Percentiles rank a stretch among this genome's conserved stretches.
Conservation (phyloP, 2,113 vertebrate species). For the Psammodynastes pulverulentus region DNA sequence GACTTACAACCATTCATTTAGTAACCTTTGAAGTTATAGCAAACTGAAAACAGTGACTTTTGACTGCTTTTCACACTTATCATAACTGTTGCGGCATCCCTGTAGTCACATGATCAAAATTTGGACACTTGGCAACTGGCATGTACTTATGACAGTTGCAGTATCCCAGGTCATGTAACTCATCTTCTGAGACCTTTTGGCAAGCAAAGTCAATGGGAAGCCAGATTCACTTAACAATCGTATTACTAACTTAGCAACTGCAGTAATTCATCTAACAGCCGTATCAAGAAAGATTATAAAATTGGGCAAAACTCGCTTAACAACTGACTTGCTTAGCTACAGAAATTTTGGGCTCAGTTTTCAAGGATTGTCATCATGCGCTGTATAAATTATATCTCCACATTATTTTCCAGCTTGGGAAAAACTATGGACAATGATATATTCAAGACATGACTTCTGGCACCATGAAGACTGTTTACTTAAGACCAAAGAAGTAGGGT, state of each 20-base stretch:
- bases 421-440: neutral
- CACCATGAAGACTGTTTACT: neutral
- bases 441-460: neutral
- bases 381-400: neutral
- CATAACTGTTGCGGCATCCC: neutral
- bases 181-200: neutral
- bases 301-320: neutral
- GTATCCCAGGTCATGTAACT: neutral
- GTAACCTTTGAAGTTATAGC: neutral
- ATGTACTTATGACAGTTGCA: neutral
- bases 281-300: neutral
- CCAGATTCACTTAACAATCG: neutral
- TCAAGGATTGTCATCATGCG: neutral
- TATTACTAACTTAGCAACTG: neutral
- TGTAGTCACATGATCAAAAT: neutral
- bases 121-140: neutral
- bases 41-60: neutral
- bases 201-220: neutral
- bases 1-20: neutral
- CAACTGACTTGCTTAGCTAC: neutral
- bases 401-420: neutral
- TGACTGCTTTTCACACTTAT: neutral
- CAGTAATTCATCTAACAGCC: neutral
- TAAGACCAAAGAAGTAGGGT: neutral
- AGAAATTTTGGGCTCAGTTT: neutral